These are phyloP conservation scores for Ceratitis capitata DNA, from an alignment of 1,140 invertebrate species.

Conservation along the genomic window DNA sequence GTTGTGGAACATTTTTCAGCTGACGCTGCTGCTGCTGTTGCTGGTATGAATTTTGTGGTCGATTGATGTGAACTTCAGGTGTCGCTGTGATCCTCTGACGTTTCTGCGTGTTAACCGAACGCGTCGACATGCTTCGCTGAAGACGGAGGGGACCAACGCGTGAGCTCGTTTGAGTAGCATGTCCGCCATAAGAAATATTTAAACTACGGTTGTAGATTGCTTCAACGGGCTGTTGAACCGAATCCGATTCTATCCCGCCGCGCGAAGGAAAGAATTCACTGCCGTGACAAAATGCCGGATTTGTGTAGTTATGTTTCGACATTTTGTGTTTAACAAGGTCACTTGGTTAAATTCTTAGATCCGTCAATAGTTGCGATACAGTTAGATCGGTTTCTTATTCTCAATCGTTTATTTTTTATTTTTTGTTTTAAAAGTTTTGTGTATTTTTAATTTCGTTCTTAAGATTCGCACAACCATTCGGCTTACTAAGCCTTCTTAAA, in stretches of 20 bases:
- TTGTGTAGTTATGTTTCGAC: conserved; percentile 73
- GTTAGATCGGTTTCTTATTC: neutral
- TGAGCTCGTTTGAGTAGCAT: conserved; percentile 56
- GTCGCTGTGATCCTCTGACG: neutral
- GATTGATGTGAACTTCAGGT: neutral
- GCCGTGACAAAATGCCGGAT: conserved; percentile 80
- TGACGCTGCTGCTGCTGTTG: conserved; percentile 11
- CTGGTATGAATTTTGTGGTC: neutral
- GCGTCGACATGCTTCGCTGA: conserved; percentile 62
- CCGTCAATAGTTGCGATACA: neutral
- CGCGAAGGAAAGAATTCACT: conserved; percentile 71
- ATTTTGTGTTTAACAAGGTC: conserved; percentile 43
- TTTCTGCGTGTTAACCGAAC: conserved; percentile 48
- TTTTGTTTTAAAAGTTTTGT: no score
- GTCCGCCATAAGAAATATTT: conserved; percentile 64
- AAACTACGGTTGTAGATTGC: conserved; percentile 61
- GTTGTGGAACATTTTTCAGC: conserved; percentile 44
- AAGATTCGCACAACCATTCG: neutral
- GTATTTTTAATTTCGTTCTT: no score
- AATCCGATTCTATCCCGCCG: conserved; percentile 20
- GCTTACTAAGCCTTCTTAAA: neutral
- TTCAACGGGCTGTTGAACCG: conserved; percentile 49
- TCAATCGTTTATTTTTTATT: neutral
- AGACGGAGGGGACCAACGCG: conserved; percentile 62
- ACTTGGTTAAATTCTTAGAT: neutral